Evolutionary conservation across 2,797 vertebrate species (phyloP), one percentile per base, ranked within the genome.

Genomic region (Chrysocyon brachyurus): DNA sequence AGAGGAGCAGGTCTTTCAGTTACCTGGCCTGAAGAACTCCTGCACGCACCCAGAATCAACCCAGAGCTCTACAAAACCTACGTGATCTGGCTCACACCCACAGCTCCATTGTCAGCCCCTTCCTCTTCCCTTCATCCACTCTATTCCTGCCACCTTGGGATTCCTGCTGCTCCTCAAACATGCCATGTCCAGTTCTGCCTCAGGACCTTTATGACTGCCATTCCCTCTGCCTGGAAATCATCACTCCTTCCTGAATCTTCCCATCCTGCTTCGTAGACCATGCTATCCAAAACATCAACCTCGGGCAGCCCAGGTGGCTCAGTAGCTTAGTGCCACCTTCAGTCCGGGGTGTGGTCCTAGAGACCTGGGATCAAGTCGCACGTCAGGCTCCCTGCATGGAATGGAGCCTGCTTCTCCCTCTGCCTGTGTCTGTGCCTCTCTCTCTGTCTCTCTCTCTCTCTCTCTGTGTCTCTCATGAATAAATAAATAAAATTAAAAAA

Each of bases 61-160:
- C 56, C 24, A 40, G 49, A 54, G 21, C 57, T 54, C 61, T 33
- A 22, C 52, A 36, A 54, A 31, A 54, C 10, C 63, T 1, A 1
- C 2, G 24, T 6, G 36, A 52, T 9, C 36, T 19, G 68, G 56
- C 61, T 28, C 17, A 2, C 9, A n/a, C 63, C 56, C 22, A n/a
- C 40, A 14, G 2, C 36, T 26, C 56, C 68, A 64, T 8, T 31
- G 0, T 31, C 40, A 7, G 3, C 6, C 3, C 52, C 21, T 19
- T n/a, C 26, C 66, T 9, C n/a, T 1, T 46, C 5, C 77, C 33
- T 61, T 78, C 19, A 1, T 14, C 28, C 66, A 54, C 7, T 12
- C 78, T 22, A 19, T 12, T 63, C 61, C 88, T 28, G 15, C 52
- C 14, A 5, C 81, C n/a, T 70, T 0, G 12, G n/a, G 0, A 0